phyloP scores from a whole-genome alignment of 2,888 invertebrate species.

The Pheosia tremula region DNA sequence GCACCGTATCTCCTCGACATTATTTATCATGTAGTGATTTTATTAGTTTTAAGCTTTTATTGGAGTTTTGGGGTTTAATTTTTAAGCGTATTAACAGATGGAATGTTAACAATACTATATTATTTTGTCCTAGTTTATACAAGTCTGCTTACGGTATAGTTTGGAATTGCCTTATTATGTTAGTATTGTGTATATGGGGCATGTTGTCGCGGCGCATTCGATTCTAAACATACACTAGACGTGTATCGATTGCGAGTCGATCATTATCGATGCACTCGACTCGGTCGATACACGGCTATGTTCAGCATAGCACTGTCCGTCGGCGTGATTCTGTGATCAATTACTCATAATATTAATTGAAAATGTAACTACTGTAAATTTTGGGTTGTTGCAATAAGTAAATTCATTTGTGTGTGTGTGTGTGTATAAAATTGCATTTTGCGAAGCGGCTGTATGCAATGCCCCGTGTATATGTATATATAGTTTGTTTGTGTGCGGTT shows the following conservation, averaged over 20 bases:
- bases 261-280: slow-evolving; percentile 12
- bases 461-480: slow-evolving; percentile 68
- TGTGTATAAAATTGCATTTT: slow-evolving; percentile 67
- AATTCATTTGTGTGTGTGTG: slow-evolving; percentile 26
- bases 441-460: slow-evolving; percentile 55
- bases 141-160: slow-evolving; percentile 52
- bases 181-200: slow-evolving; percentile 64
- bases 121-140: slow-evolving; percentile 45
- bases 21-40: slow-evolving; percentile 36
- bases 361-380: slow-evolving; percentile 66
- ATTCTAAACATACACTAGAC: slow-evolving; percentile 10
- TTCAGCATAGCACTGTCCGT: slow-evolving; percentile 21
- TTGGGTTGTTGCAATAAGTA: slow-evolving; percentile 83
- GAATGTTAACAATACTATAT: slow-evolving; percentile 65
- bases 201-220: slow-evolving; percentile 40
- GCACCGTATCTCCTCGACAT: slow-evolving; percentile 7
- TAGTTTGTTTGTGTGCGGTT: slow-evolving; percentile 53
- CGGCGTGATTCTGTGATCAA: slow-evolving; percentile 62
- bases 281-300: slow-evolving; percentile 2
- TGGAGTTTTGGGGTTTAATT: slow-evolving; percentile 62
- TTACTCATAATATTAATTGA: slow-evolving; percentile 54
- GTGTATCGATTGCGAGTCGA: slow-evolving; percentile 20
- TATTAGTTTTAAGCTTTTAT: slow-evolving; percentile 51
- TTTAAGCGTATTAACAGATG: slow-evolving; percentile 66
- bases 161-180: slow-evolving; percentile 58